Conservation (phyloP, 2,797 vertebrate genomes). For the Protonibea diacanthus region DNA sequence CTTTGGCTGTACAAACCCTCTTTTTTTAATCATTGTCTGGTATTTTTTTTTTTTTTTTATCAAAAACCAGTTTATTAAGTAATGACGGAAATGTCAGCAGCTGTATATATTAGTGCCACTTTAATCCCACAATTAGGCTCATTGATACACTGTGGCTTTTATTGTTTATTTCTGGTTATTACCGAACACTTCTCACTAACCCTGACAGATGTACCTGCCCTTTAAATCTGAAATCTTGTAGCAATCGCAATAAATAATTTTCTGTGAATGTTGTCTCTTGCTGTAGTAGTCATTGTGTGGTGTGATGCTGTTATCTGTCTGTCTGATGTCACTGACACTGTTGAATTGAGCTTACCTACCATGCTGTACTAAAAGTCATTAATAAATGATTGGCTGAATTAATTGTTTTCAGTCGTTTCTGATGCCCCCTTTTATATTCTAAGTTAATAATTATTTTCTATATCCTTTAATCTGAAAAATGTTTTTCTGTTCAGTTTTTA, state of each 20-base stretch:
- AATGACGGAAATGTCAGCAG: neutral
- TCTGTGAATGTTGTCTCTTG: too few species aligned
- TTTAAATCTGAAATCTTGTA: too few species aligned
- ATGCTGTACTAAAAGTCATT: too few species aligned
- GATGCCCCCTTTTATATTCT: constrained; percentile 1
- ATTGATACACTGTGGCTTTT: neutral
- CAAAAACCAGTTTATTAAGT: constrained; percentile 9
- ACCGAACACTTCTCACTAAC: too few species aligned
- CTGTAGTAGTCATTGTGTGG: too few species aligned
- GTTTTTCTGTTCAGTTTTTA: neutral
- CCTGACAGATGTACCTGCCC: too few species aligned
- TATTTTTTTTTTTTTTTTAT: neutral
- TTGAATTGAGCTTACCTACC: too few species aligned
- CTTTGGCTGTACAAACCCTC: neutral
- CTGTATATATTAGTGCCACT: neutral
- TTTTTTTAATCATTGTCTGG: neutral
- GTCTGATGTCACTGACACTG: too few species aligned
- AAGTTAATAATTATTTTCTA: constrained; percentile 21
- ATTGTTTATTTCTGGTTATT: neutral
- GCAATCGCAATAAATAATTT: too few species aligned
- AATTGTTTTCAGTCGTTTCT: constrained; percentile 3
- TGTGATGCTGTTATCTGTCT: too few species aligned
- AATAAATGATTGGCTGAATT: too few species aligned
- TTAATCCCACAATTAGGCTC: neutral
- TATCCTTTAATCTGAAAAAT: constrained; percentile 19